A percentile compares a stretch with the other conserved stretches of the same genome.
phyloP scores from a whole-genome alignment of 2,113 vertebrate species.

The Amia ocellicauda region DNA sequence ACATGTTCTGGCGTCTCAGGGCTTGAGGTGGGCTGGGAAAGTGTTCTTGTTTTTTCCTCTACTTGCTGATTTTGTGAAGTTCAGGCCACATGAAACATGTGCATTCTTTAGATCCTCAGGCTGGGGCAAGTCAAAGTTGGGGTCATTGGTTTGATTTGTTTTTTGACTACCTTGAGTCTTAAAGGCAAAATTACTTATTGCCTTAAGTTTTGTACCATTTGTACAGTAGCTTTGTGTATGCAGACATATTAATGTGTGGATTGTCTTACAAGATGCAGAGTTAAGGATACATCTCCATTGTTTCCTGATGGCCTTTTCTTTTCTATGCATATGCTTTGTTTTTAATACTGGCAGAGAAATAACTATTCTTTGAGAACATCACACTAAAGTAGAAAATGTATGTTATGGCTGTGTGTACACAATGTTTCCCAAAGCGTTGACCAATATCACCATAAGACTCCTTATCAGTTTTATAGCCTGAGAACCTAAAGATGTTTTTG shows the following conservation, averaged over 20 bases:
- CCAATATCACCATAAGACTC: conserved; percentile 35
- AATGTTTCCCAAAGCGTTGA: conserved; percentile 37
- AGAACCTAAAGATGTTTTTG: conserved; percentile 51
- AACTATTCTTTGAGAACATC: conserved; percentile 6
- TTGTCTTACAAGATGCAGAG: conserved; percentile 7
- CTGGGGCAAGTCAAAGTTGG: neutral
- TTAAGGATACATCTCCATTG: conserved; percentile 7
- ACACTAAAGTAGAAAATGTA: neutral
- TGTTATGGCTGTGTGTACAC: conserved; percentile 2
- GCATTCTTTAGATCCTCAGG: neutral
- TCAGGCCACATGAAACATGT: neutral
- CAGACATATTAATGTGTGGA: neutral
- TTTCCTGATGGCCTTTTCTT: conserved; percentile 13
- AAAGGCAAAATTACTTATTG: neutral
- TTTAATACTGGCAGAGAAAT: neutral
- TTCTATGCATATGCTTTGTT: conserved; percentile 8
- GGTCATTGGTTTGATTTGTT: neutral
- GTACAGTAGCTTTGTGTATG: conserved; percentile 3
- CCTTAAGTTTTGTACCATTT: neutral
- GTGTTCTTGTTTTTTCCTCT: neutral
- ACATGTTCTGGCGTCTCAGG: neutral
- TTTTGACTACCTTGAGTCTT: neutral
- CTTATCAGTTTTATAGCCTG: conserved; percentile 41
- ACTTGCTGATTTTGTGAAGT: neutral
- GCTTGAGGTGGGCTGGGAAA: neutral